These are phyloP conservation scores for Crematogaster levior DNA, from an alignment of 2,888 invertebrate species.

Conservation along the genomic window DNA sequence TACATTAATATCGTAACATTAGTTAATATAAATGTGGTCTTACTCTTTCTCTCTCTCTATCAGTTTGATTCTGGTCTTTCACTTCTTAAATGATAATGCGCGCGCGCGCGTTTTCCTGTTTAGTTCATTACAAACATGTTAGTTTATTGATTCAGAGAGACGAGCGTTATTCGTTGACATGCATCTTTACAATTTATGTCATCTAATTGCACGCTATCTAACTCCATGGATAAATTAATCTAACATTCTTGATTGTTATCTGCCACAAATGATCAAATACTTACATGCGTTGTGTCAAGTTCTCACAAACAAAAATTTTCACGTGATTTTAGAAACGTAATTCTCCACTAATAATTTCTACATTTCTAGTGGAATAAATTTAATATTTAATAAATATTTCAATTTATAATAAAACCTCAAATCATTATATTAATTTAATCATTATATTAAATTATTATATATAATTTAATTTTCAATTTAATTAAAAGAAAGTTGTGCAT, in stretches of 20 bases:
- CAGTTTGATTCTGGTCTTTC: neutral
- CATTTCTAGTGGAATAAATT: neutral
- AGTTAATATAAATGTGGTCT: too few species aligned
- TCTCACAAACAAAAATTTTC: constrained; percentile 6
- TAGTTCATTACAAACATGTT: neutral
- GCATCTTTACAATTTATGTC: neutral
- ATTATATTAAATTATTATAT: too few species aligned
- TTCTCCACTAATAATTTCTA: constrained; percentile 43
- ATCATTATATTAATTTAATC: too few species aligned
- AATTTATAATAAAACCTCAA: too few species aligned
- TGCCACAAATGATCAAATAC: constrained; percentile 42
- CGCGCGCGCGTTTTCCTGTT: neutral
- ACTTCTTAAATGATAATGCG: neutral
- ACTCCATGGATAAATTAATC: constrained; percentile 56
- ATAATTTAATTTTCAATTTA: too few species aligned
- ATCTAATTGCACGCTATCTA: neutral
- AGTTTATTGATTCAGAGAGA: constrained; percentile 16
- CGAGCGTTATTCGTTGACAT: neutral
- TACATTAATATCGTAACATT: too few species aligned
- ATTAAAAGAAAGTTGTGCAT: too few species aligned
- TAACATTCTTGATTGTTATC: constrained; percentile 50
- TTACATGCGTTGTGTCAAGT: constrained; percentile 45
- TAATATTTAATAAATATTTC: neutral
- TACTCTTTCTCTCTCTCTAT: too few species aligned
- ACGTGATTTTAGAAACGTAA: constrained; percentile 35